Evolutionary conservation across 1,140 invertebrate species (phyloP), one percentile per base, ranked within the genome.

Genomic region (Leptopilina clavipes): DNA sequence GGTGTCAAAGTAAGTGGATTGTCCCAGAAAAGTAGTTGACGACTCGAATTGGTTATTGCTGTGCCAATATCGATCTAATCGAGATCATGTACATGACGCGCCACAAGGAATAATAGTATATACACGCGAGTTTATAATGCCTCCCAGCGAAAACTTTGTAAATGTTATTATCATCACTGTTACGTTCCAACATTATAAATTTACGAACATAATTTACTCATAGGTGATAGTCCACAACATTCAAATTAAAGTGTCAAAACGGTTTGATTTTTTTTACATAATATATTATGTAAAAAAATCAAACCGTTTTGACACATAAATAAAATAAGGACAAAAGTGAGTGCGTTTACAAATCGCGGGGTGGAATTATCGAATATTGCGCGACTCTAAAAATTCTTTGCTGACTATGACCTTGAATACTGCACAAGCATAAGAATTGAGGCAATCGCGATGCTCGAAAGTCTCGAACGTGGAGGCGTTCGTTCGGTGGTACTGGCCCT

Each of bases 401-500:
- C n/a, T n/a, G n/a, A 25, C 84, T 59, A 75, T 74, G 82, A 84
- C 79, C 80, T 84, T 85, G 82, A 77, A 82, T 79, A 72, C 78
- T 77, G 79, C 80, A n/a, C n/a, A 81, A 83, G 76, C 80, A 52
- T n/a, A 79, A 31, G 85, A 76, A 71, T 78, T 54, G 79, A 81
- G 80, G 79, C 79, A 78, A 85, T 86, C 81, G 81, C 84, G 82
- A 82, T 85, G 31, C 78, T 80, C 80, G 75, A 81, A 81, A 84
- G 71, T 76, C 75, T 81, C 76, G 81, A 87, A 86, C 83, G 87
- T 87, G 88, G 86, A 88, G 89, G 87, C 85, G 88, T 89, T 86
- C 83, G 87, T 86, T 90, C 88, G 87, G 85, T 89, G 86, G 86
- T 90, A 88, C 88, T 90, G 86, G 89, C 90, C 89, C 89, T 90